Conservation (phyloP, 2,113 vertebrate genomes). For the Lethenteron camtschaticum region DNA sequence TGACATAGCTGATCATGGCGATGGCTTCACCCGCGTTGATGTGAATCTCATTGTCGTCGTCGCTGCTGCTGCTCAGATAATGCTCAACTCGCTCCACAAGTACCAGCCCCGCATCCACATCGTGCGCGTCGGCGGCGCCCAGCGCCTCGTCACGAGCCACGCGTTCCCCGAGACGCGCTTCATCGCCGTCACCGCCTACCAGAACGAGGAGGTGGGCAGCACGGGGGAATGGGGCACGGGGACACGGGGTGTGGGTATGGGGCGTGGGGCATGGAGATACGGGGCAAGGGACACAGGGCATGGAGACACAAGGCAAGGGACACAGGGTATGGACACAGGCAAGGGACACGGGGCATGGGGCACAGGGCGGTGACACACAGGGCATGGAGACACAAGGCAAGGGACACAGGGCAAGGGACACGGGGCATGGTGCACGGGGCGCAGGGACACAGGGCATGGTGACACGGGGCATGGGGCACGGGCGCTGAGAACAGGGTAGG, state of each 20-base stretch:
- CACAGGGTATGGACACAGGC: no score
- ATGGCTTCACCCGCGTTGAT: no score
- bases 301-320: background rate
- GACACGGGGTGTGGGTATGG: background rate
- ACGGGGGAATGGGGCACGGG: background rate
- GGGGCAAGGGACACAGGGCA: background rate
- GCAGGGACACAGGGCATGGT: background rate
- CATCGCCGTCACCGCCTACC: constrained; percentile 59
- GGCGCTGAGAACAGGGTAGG: no score
- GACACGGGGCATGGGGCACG: background rate
- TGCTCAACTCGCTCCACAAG: constrained; percentile 64
- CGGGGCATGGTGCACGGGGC: background rate
- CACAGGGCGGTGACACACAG: no score
- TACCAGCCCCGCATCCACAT: constrained; percentile 65
- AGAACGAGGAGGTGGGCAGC: constrained; percentile 45
- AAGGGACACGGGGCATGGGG: background rate
- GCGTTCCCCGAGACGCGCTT: constrained; percentile 60
- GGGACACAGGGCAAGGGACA: background rate
- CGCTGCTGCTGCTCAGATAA: constrained; percentile 28
- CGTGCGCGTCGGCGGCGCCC: constrained; percentile 43
- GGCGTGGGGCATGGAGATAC: background rate
- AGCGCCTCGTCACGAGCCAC: constrained; percentile 54
- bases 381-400: background rate
- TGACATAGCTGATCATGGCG: no score
- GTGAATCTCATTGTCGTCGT: no score